These are phyloP conservation scores for Neodontobutis hainanensis DNA, from an alignment of 2,113 vertebrate genomes.

Conservation along the genomic window DNA sequence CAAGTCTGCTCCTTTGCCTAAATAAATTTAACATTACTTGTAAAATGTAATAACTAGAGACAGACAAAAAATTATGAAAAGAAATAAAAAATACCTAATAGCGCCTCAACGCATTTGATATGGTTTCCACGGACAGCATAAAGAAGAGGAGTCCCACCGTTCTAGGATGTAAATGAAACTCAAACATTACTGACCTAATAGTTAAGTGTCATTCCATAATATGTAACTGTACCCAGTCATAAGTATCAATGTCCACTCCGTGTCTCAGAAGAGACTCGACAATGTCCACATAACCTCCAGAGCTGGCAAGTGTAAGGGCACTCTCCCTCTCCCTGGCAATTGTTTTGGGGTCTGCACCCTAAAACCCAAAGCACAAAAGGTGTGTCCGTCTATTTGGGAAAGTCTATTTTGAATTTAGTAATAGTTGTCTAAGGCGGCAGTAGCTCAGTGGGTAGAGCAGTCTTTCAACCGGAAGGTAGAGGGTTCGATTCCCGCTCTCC, in stretches of 20 bases:
- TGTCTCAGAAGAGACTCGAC: conserved; percentile 84
- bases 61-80: neutral
- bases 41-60: neutral
- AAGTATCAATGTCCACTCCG: conserved; percentile 90
- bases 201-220: neutral
- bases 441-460: too few species aligned
- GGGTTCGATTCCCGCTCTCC: too few species aligned
- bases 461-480: too few species aligned
- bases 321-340: conserved; percentile 91
- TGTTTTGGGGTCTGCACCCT: conserved; percentile 89
- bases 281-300: conserved; percentile 91
- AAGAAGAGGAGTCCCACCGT: conserved; percentile 93
- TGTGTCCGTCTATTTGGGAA: neutral
- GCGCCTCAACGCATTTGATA: conserved; percentile 88
- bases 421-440: too few species aligned
- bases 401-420: neutral
- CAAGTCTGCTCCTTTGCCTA: conserved; percentile 86
- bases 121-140: conserved; percentile 96
- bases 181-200: neutral
- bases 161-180: conserved; percentile 73
- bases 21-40: neutral
- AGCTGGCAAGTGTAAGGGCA: conserved; percentile 91
- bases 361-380: conserved; percentile 4
- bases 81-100: conserved; percentile 81
- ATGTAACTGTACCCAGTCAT: conserved; percentile 87